These are phyloP conservation scores for Atopsyche davidsoni DNA, from an alignment of 1,140 invertebrate species.

Conservation along the genomic window DNA sequence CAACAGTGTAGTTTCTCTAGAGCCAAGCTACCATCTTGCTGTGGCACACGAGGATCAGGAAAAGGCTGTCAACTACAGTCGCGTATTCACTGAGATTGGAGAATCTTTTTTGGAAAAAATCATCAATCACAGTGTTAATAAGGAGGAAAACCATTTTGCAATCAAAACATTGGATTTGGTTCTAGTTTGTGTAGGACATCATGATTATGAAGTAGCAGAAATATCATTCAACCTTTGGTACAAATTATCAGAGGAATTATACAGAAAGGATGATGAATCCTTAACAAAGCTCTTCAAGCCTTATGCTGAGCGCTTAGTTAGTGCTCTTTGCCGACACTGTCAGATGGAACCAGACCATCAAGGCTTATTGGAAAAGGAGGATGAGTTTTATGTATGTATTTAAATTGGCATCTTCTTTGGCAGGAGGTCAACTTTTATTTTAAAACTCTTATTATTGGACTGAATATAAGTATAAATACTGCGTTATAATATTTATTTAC, in stretches of 20 bases:
- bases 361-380: constrained; percentile 80
- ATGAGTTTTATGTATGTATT: constrained; percentile 62
- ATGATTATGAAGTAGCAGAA: constrained; percentile 97
- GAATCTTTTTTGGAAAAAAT: constrained; percentile 87
- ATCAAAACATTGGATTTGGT: constrained; percentile 84
- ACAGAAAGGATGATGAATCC: constrained; percentile 75
- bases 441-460: neutral
- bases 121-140: constrained; percentile 50
- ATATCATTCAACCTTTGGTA: constrained; percentile 98
- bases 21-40: constrained; percentile 83
- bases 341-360: constrained; percentile 54
- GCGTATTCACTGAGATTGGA: constrained; percentile 91
- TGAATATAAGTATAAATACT: no score
- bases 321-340: constrained; percentile 56
- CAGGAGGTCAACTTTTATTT: no score
- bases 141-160: constrained; percentile 65
- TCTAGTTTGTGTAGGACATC: constrained; percentile 88
- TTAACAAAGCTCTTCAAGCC: constrained; percentile 79
- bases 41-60: constrained; percentile 91
- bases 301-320: constrained; percentile 84
- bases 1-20: constrained; percentile 71
- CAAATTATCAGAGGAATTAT: constrained; percentile 87
- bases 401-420: no score
- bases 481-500: constrained; percentile 34
- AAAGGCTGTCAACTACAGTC: constrained; percentile 85